phyloP scores from a whole-genome alignment of 1,140 invertebrate genomes.

The Heliothis subflexa region DNA sequence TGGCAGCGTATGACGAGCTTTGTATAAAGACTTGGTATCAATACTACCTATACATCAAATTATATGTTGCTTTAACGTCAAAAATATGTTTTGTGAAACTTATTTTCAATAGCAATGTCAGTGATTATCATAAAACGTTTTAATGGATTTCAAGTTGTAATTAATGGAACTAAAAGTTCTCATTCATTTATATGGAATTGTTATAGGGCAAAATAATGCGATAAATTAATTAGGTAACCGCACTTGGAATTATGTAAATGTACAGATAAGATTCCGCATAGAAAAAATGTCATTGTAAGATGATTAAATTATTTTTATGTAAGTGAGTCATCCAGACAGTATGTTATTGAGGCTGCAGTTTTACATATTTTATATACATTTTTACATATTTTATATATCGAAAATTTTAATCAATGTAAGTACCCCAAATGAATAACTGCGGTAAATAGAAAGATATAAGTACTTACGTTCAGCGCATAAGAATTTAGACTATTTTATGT shows the following conservation, averaged over 20 bases:
- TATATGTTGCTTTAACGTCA: neutral
- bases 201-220: slow-evolving; percentile 25
- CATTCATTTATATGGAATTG: slow-evolving; percentile 28
- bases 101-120: neutral
- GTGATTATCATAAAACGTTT: neutral
- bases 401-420: neutral
- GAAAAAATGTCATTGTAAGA: neutral
- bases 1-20: slow-evolving; percentile 83
- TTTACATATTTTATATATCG: too few species aligned
- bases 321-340: neutral
- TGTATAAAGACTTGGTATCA: slow-evolving; percentile 56
- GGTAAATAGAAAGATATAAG: neutral
- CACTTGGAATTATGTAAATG: neutral
- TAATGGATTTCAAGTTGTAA: slow-evolving; percentile 23
- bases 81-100: too few species aligned
- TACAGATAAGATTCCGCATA: neutral
- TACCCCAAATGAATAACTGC: slow-evolving; percentile 5
- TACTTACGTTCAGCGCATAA: slow-evolving; percentile 7
- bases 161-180: neutral
- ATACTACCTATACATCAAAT: neutral
- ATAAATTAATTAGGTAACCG: slow-evolving; percentile 32
- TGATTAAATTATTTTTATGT: neutral
- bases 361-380: neutral
- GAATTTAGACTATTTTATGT: slow-evolving; percentile 77
- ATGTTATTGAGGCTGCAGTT: neutral